Conservation (phyloP, 2,888 invertebrate genomes). For the Acanthacorydalis orientalis region DNA sequence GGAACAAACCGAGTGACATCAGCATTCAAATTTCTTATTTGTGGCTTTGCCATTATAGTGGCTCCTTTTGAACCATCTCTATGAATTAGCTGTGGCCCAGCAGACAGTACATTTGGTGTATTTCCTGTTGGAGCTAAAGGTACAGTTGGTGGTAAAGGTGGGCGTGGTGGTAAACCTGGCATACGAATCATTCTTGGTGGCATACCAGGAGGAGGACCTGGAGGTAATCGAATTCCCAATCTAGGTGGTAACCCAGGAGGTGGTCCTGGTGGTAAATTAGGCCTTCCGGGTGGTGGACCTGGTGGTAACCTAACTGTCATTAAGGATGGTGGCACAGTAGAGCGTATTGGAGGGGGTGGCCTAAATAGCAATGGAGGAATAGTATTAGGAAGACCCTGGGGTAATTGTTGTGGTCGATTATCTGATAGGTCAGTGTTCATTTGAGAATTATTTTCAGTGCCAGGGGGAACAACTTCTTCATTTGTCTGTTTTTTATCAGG, state of each 20-base stretch:
- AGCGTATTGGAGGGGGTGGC: constrained; percentile 34
- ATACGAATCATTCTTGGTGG: constrained; percentile 27
- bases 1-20: constrained; percentile 94
- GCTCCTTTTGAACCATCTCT: constrained; percentile 45
- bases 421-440: constrained; percentile 20
- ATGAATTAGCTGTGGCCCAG: constrained; percentile 66
- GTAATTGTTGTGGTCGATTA: constrained; percentile 13
- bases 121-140: constrained; percentile 20
- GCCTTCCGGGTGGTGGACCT: constrained; percentile 36
- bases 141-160: constrained; percentile 11
- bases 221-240: constrained; percentile 45
- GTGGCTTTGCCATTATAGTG: constrained; percentile 92
- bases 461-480: constrained; percentile 22
- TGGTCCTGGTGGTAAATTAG: constrained; percentile 35
- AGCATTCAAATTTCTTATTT: constrained; percentile 81
- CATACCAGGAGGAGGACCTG: constrained; percentile 47
- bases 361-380: constrained; percentile 36
- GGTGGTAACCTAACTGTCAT: constrained; percentile 34
- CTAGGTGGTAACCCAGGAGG: constrained; percentile 44
- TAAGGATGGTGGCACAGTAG: constrained; percentile 28
- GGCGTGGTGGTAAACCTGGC: constrained; percentile 39
- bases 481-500: constrained; percentile 17
- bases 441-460: constrained; percentile 22
- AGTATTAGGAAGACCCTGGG: constrained; percentile 26
- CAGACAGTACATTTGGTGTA: constrained; percentile 57